Evolutionary conservation across 1,140 invertebrate genomes (phyloP).

Genomic region (Phortica variegata): DNA sequence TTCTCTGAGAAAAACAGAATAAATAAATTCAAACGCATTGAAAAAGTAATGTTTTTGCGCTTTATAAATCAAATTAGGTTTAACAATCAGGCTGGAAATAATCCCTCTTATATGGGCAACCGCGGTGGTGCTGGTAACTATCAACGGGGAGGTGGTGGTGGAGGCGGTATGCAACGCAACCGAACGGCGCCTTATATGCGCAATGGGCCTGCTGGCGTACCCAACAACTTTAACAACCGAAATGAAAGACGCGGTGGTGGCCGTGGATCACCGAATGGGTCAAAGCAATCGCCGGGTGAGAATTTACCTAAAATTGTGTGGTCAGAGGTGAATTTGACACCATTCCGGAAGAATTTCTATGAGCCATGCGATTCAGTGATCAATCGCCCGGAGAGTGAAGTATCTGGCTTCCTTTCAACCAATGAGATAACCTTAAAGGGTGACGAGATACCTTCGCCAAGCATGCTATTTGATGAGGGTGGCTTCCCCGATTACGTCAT

Average conservation of each 20-base stretch:
- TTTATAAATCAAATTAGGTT: too few species aligned
- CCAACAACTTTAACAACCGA: conserved; percentile 17
- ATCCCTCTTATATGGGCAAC: conserved; percentile 26
- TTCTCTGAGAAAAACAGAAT: too few species aligned
- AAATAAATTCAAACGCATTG: too few species aligned
- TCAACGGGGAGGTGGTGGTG: neutral
- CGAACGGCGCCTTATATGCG: conserved; percentile 37
- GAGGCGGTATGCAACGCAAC: conserved; percentile 40
- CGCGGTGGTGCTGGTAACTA: conserved; percentile 14
- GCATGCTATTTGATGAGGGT: conserved; percentile 80
- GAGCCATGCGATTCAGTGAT: conserved; percentile 74
- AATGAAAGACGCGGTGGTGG: conserved; percentile 29
- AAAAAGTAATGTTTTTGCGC: too few species aligned
- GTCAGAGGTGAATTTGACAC: conserved; percentile 69
- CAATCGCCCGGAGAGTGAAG: conserved; percentile 68
- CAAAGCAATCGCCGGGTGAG: conserved; percentile 62
- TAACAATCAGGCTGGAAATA: too few species aligned
- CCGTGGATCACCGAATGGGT: conserved; percentile 14
- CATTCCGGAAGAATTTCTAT: conserved; percentile 94
- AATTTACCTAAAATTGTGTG: conserved; percentile 79
- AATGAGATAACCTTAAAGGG: conserved; percentile 83
- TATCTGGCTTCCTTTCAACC: conserved; percentile 71
- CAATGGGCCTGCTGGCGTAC: conserved; percentile 23
- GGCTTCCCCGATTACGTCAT: conserved; percentile 80
- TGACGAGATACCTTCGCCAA: conserved; percentile 76